These are phyloP conservation scores for Prunella strophiata DNA, from an alignment of 2,797 vertebrate species.

Conservation along the genomic window DNA sequence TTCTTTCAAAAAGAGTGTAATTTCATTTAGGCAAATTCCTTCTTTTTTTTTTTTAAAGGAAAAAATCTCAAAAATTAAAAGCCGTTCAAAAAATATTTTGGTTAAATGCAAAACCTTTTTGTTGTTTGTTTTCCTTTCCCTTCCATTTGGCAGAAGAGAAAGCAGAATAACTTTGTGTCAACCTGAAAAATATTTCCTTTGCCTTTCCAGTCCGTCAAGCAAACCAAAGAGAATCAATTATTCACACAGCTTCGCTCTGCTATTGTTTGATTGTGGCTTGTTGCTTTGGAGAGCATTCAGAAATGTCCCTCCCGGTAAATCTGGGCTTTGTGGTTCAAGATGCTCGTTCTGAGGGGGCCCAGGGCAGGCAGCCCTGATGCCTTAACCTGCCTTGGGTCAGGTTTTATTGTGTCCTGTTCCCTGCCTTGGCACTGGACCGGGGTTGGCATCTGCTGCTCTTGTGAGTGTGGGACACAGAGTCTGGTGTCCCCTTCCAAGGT, in stretches of 20 bases:
- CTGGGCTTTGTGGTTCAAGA: neutral
- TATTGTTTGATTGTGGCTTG: conserved; percentile 24
- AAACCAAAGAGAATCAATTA: conserved; percentile 64
- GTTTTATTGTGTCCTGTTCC: neutral
- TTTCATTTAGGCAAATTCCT: neutral
- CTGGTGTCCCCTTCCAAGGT: neutral
- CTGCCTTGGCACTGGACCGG: neutral
- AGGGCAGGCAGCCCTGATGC: neutral
- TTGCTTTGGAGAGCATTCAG: neutral
- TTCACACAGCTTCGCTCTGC: conserved; percentile 40
- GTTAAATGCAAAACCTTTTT: neutral
- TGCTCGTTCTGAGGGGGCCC: neutral
- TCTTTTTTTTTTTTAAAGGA: neutral
- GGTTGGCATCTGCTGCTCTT: neutral
- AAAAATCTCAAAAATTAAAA: neutral
- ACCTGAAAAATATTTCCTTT: conserved; percentile 53
- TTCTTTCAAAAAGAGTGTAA: neutral
- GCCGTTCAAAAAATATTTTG: neutral
- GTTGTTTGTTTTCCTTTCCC: neutral
- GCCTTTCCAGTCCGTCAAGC: conserved; percentile 40
- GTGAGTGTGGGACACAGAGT: neutral
- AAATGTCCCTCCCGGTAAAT: conserved; percentile 23
- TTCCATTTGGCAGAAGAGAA: conserved; percentile 8
- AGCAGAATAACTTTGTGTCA: conserved; percentile 55
- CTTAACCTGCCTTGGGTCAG: neutral